Base-by-base conservation (phyloP, 2,888 invertebrate species). In the Mythimna loreyi region DNA sequence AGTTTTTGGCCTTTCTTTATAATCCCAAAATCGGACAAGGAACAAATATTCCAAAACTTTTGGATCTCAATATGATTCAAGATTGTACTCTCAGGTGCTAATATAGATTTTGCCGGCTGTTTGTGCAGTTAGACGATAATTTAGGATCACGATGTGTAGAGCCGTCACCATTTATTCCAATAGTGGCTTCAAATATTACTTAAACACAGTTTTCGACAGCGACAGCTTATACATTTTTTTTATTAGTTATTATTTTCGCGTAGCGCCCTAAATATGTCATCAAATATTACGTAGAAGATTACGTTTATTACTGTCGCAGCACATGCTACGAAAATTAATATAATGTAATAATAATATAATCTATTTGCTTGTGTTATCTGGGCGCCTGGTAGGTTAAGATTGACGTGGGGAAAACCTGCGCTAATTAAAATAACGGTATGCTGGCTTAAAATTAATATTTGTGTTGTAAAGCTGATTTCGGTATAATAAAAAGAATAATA, bases 321-420 rank as follows among this genome's bases (percentile, higher is more conserved):
- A 30, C 3, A n/a, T 19, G 5, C 11, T 13, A 25, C 13, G 19
- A 43, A n/a, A 36, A 45, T n/a, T n/a, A n/a, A n/a, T n/a, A n/a
- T n/a, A n/a, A n/a, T n/a, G n/a, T n/a, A n/a, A n/a, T n/a, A n/a
- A n/a, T n/a, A 50, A 58, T 65, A 52, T 47, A n/a, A 43, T 62
- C 1, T 78, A 64, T 69, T 69, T 78, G 57, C 60, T 55, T 5
- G 28, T 25, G 43, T 69, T 78, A 79, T 81, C 72, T 79, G 60
- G 63, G 60, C 60, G 75, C 74, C 66, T 79, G n/a, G 69, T 68
- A 70, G 28, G 50, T 76, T 67, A 45, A 72, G 50, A 72, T 53
- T 52, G 57, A 57, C 43, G 55, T 19, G 40, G 67, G 82, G 13
- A 81, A 81, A 81, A 68, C 79, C 62, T 36, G 30, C 43, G 36